Percentiles rank a stretch among this genome's conserved stretches.
Evolutionary conservation across 2,797 vertebrate genomes (phyloP).

Genomic region (Arctocebus calabarensis): DNA sequence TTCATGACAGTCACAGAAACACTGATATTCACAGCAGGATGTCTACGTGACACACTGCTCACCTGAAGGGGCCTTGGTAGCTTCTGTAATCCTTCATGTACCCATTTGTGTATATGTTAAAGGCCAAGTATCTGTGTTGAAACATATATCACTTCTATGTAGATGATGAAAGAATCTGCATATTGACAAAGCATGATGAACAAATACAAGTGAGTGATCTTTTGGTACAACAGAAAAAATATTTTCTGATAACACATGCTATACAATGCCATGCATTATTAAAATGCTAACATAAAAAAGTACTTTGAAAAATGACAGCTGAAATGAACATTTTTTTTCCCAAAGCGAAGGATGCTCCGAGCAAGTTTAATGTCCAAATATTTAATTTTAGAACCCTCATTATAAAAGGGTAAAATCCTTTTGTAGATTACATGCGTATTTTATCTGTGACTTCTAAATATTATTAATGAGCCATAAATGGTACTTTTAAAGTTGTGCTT

Average conservation of each 20-base stretch:
- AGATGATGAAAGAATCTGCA: background rate
- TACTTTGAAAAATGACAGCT: slow-evolving; percentile 26
- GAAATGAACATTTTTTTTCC: background rate
- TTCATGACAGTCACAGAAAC: background rate
- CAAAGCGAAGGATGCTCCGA: background rate
- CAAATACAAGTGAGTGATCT: background rate
- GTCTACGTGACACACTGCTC: background rate
- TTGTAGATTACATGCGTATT: background rate
- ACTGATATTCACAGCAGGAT: accelerated
- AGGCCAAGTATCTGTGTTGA: background rate
- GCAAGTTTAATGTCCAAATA: background rate
- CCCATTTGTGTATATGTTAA: background rate
- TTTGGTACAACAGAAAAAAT: background rate
- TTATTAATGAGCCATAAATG: slow-evolving; percentile 58
- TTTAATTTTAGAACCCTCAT: background rate
- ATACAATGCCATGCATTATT: background rate
- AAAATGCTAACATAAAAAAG: slow-evolving; percentile 14
- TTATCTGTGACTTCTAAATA: slow-evolving; percentile 41
- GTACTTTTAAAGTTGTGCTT: slow-evolving; percentile 58
- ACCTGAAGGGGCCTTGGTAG: accelerated
- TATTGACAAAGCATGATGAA: background rate
- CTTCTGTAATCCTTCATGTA: background rate
- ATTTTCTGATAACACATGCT: background rate
- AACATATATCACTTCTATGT: background rate
- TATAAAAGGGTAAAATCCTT: slow-evolving; percentile 29